phyloP scores from a whole-genome alignment of 2,113 vertebrate species.

The Ivindomyrus marchei region DNA sequence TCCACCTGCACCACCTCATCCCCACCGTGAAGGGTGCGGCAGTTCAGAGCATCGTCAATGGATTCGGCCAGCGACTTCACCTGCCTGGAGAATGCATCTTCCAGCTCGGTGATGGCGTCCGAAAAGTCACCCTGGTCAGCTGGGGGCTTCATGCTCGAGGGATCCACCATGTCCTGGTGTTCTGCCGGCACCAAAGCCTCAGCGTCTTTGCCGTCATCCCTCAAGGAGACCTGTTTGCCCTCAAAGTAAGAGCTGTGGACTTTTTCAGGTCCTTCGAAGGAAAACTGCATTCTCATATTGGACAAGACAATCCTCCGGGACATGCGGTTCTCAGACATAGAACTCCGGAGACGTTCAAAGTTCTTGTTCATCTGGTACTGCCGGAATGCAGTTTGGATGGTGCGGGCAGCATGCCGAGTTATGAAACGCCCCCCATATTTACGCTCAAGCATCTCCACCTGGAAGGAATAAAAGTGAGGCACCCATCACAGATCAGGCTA shows the following conservation, averaged over 20 bases:
- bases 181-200: conserved; percentile 70
- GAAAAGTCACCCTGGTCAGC: conserved; percentile 71
- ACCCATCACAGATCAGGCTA: background rate
- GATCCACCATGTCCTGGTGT: conserved; percentile 63
- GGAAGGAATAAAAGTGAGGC: background rate
- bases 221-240: conserved; percentile 85
- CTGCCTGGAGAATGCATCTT: conserved; percentile 93
- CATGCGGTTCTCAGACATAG: conserved; percentile 98
- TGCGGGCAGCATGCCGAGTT: conserved; percentile 93
- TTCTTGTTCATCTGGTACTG: conserved; percentile 99
- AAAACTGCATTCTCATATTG: conserved; percentile 99
- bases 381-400: conserved; percentile 96
- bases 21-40: conserved; percentile 77
- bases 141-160: conserved; percentile 68
- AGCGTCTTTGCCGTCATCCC: conserved; percentile 70
- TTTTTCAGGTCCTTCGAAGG: conserved; percentile 94
- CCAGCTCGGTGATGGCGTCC: conserved; percentile 90
- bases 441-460: conserved; percentile 99
- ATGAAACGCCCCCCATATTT: conserved; percentile 98
- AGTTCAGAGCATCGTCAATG: conserved; percentile 92
- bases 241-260: conserved; percentile 91
- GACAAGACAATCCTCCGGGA: conserved; percentile 91
- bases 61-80: conserved; percentile 95
- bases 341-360: conserved; percentile 94
- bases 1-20: conserved; percentile 71